These are phyloP conservation scores for Melitaea cinxia DNA, from an alignment of 1,140 invertebrate genomes.

Conservation along the genomic window DNA sequence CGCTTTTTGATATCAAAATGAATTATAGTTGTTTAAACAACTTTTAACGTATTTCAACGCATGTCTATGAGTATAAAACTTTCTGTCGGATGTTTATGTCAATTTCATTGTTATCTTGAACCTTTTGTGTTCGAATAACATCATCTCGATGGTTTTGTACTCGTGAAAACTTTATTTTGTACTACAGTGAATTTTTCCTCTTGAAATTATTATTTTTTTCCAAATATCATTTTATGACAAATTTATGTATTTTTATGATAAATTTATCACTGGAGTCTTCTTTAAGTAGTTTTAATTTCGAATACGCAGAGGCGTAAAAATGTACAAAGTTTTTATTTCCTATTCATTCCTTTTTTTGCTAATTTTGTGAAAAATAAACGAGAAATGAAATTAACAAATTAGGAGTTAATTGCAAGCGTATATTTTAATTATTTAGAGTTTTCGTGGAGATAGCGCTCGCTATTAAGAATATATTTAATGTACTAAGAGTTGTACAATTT, in stretches of 20 bases:
- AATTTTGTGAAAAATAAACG: slow-evolving; percentile 5
- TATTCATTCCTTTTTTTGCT: background rate
- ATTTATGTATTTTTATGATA: too few relatives aligned
- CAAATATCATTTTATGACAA: too few relatives aligned
- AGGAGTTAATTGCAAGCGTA: slow-evolving; percentile 18
- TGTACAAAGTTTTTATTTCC: background rate
- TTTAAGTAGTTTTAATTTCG: too few relatives aligned
- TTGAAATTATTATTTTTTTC: too few relatives aligned
- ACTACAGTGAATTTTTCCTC: background rate
- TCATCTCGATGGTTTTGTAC: background rate
- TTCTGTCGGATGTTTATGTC: slow-evolving; percentile 16
- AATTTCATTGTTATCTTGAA: slow-evolving; percentile 19
- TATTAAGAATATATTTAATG: slow-evolving; percentile 28
- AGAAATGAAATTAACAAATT: slow-evolving; percentile 17
- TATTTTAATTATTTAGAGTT: slow-evolving; percentile 24
- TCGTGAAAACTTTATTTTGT: background rate
- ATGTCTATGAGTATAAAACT: slow-evolving; percentile 1
- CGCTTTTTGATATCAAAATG: too few relatives aligned
- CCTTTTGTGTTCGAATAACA: slow-evolving; percentile 1
- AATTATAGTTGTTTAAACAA: too few relatives aligned
- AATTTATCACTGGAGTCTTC: too few relatives aligned
- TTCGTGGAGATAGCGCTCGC: slow-evolving; percentile 14
- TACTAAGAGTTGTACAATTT: slow-evolving; percentile 12
- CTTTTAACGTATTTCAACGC: too few relatives aligned
- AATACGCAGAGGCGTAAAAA: too few relatives aligned